Evolutionary conservation across 2,888 invertebrate species (phyloP), one percentile per base, ranked within the genome.

Genomic region (Flexamia atlantica): DNA sequence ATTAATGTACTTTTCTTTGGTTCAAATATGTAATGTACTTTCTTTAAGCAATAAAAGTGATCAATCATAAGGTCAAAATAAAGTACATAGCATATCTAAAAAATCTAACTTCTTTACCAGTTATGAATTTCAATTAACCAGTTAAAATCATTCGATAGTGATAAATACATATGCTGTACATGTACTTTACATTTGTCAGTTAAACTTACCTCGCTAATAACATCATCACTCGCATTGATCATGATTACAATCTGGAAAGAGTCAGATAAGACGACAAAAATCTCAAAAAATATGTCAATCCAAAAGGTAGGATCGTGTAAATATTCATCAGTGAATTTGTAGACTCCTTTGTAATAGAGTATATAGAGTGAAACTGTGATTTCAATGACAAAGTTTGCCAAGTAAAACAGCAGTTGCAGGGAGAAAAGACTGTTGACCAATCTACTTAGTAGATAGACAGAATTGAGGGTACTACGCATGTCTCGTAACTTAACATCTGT

Each of bases 201-300:
- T 46, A 14, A 46, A 30, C 57, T 79, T 32, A 79, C 79, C 79
- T 79, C 79, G n/a, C 28, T 30, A 50, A 30, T 53, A n/a, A 79
- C 79, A 36, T 57, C 36, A 57, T 79, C 79, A 32, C 79, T 57
- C n/a, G 57, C 30, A 20, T 57, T 57, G 2, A 79, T 79, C 57
- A 79, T 30, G n/a, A 36, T 57, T 9, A 79, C 79, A n/a, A 79
- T 79, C 57, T 79, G 79, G 79, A 79, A 79, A 57, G 79, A 79
- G 23, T 79, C 79, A 12, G 57, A 79, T 17, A 79, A 14, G 10
- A 79, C n/a, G n/a, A 79, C 79, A 12, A 79, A 32, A 20, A 79
- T 36, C 23, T 57, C 28, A 20, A 32, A 79, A 5, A 57, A 30
- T 30, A 79, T 79, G 57, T 79, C n/a, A 0, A 36, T n/a, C 79